Evolutionary conservation across 2,888 invertebrate species (phyloP), one percentile per base, ranked within the genome.

Genomic region (Teleogryllus oceanicus): DNA sequence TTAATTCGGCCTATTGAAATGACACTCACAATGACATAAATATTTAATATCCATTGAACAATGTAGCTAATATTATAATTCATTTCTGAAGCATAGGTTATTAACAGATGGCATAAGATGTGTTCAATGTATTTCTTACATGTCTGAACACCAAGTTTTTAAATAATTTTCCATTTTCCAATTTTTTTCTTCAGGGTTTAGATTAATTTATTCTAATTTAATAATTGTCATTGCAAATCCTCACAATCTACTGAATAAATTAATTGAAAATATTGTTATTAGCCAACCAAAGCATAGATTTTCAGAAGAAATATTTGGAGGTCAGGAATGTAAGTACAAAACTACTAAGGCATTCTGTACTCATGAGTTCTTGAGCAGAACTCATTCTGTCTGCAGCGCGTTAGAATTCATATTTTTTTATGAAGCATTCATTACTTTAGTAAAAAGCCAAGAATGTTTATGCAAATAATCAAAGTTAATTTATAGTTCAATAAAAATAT

Each of bases 1-100:
- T 92, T 62, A 62, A 62, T 62, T 13, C 62, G 62, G 62, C 62
- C 62, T 62, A 62, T 62, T 62, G n/a, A 16, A 13, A 62, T 62
- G 13, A 62, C 13, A 62, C 62, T 62, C n/a, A n/a, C 62, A 18
- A 62, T 62, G 37, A 37, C 37, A 37, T 37, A 37, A 37, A 37
- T 37, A 37, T 37, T 37, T 37, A 37, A 37, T 37, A 5, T 37
- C 37, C 37, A 37, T 37, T 37, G 37, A 37, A 1, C 37, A 37
- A 37, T 37, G 5, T 37, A 37, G 8, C 4, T 37, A 37, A 37
- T 37, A 37, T 37, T 37, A 37, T 37, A 5, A 37, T 37, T 37
- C 37, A 37, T 37, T 37, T 37, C 37, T 37, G 37, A 37, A 37
- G 37, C 37, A 37, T 37, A 37, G 37, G 37, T 37, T 37, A 37